Evolutionary conservation across 1,140 invertebrate species (phyloP).

Genomic region (Zaprionus vittiger): DNA sequence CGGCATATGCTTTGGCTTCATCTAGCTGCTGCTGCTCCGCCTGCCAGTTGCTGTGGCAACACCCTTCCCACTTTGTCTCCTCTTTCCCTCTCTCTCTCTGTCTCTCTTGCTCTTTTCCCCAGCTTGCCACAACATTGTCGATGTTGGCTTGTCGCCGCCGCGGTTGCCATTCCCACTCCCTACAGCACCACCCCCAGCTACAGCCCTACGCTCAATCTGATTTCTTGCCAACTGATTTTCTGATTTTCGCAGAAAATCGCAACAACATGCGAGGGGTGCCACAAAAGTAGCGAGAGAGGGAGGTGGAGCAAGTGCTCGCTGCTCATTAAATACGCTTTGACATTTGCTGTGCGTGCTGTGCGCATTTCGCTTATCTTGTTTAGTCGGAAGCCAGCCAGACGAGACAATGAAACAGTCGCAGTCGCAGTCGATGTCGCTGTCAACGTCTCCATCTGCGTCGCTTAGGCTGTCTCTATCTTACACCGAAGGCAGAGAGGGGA

Average conservation of each 20-base stretch:
- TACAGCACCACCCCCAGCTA: not conserved
- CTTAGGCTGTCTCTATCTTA: not conserved
- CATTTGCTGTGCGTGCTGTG: slow-evolving; percentile 59
- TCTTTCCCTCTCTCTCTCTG: not conserved
- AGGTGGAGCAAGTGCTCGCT: not conserved
- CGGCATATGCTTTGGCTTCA: slow-evolving; percentile 64
- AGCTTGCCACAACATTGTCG: slow-evolving; percentile 48
- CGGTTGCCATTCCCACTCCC: slow-evolving; percentile 28
- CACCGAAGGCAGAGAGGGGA: too few species aligned
- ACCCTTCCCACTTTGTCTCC: not conserved
- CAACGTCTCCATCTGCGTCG: not conserved
- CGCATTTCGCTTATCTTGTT: slow-evolving; percentile 68
- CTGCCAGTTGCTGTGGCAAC: slow-evolving; percentile 44
- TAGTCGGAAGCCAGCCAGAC: slow-evolving; percentile 49
- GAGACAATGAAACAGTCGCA: slow-evolving; percentile 57
- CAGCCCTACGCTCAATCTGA: slow-evolving; percentile 44
- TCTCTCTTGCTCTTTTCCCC: not conserved
- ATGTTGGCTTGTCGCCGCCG: slow-evolving; percentile 44
- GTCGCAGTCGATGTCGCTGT: not conserved
- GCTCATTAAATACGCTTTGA: slow-evolving; percentile 81
- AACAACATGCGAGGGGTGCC: slow-evolving; percentile 28
- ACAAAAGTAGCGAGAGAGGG: not conserved
- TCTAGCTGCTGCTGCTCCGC: slow-evolving; percentile 32
- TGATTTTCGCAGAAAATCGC: slow-evolving; percentile 75
- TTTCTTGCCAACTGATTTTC: slow-evolving; percentile 81